Evolutionary conservation across 2,113 vertebrate species (phyloP), one percentile per base, ranked within the genome.

Genomic region (Clarias magur): DNA sequence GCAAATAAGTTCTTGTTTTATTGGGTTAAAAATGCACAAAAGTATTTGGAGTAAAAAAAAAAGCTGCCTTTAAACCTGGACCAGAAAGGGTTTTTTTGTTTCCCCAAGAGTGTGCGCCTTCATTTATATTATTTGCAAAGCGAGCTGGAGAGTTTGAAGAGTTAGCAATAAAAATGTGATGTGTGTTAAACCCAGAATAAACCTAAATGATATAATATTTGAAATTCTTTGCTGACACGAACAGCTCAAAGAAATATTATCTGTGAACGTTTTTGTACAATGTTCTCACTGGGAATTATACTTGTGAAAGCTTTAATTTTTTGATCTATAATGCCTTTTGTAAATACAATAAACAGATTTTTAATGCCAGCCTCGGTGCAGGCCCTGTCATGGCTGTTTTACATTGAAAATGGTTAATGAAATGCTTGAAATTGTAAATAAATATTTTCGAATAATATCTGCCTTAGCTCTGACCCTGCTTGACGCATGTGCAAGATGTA

Each of bases 371-470:
- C 25, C 1, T 85, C 78, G 42, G 91, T 86, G 78, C 48, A 78
- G 78, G 80, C 25, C 34, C 73, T 8, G 11, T 75, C 80, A 34
- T 56, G 23, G 75, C 8, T 76, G 70, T 83, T 76, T 62, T 85
- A 81, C 84, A 91, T 89, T 86, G 54, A 83, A 80, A 84, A 81
- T 78, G 59, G 27, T 70, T 59, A 42, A 84, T 42, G 38, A 87
- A 83, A 72, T 90, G 68, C 80, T 83, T 82, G 80, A 89, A 91
- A 82, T 82, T 94, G 94, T 95, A 94, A 95, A 95, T 96, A 95
- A 94, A 93, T 93, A 91, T 95, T 94, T 95, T 95, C 60, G 93
- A 93, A 91, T 89, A 78, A 87, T 62, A 70, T 76, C 78, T 72
- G 34, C 7, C 42, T 62, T 67, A 34, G 85, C 53, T 84, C 76